Evolutionary conservation across 1,140 invertebrate genomes (phyloP), one percentile per base, ranked within the genome.

Genomic region (Meloidogyne hapla): DNA sequence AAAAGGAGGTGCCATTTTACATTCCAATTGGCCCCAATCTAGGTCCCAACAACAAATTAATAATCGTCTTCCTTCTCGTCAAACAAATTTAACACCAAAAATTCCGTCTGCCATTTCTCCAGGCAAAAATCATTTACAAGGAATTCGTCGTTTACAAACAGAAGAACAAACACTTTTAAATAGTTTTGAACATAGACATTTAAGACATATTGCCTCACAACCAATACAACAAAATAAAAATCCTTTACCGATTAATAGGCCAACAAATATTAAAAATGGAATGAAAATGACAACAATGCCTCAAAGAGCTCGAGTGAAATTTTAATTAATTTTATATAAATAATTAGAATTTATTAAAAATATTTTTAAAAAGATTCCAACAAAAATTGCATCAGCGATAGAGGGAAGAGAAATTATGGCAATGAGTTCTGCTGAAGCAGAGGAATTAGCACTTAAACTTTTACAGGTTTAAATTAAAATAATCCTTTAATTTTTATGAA

Each of bases 61-160:
- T 33, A 33, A 56, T 56, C 48, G 18, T n/a, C 48, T 56, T 48
- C 12, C 45, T 33, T 33, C 33, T 33, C 33, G 33, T 8, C 33
- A 33, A 33, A 48, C 18, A n/a, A 56, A 56, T 21, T 66, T 33
- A 33, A 5, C 8, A 8, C 5, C 28, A 40, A 33, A 66, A 40
- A 33, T 33, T 66, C 65, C 25, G 26, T 75, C 64, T 12, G n/a
- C n/a, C 13, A 45, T 33, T 28, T 68, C 1, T 5, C 25, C 21
- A 21, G 69, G 74, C 38, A 76, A 75, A 56, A 75, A 75, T 28
- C 77, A 78, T 62, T 72, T 78, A 62, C 77, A 42, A 67, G 77
- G 77, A 78, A 78, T 78, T 66, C 77, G 62, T 28, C 77, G 77
- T n/a, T 21, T 78, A 26, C 76, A 76, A 28, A 40, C 9, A 23